These are phyloP conservation scores for Drosophila merina DNA, from an alignment of 2,888 invertebrate species.

Conservation along the genomic window DNA sequence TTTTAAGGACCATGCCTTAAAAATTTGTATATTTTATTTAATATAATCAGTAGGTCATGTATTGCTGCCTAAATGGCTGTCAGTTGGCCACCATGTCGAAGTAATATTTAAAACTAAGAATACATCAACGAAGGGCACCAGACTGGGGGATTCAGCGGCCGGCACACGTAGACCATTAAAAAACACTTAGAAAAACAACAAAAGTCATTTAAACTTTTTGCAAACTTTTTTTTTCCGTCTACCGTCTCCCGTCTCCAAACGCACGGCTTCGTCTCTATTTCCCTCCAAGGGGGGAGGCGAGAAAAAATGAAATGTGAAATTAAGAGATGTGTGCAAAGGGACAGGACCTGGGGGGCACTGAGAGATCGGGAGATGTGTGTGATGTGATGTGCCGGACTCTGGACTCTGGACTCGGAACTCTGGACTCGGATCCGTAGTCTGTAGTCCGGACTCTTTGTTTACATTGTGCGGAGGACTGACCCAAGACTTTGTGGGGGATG, in stretches of 20 bases:
- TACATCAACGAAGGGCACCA: constrained; percentile 47
- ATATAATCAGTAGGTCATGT: neutral
- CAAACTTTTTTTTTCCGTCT: constrained; percentile 54
- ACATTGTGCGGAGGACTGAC: constrained; percentile 83
- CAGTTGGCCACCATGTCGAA: constrained; percentile 11
- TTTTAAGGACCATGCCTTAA: neutral
- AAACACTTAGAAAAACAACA: constrained; percentile 80
- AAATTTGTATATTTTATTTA: neutral
- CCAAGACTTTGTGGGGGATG: constrained; percentile 87
- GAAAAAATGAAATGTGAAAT: constrained; percentile 66
- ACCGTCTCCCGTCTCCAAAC: constrained; percentile 10
- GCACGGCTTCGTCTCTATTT: constrained; percentile 37
- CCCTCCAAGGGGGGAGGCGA: constrained; percentile 32
- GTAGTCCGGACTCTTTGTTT: constrained; percentile 64
- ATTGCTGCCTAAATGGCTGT: constrained; percentile 12
- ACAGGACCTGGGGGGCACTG: constrained; percentile 13
- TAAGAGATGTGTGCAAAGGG: constrained; percentile 65
- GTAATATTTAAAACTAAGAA: constrained; percentile 44
- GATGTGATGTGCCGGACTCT: constrained; percentile 29
- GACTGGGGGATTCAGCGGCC: constrained; percentile 34
- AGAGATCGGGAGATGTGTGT: constrained; percentile 42
- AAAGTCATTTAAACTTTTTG: constrained; percentile 79
- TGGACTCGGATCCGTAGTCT: constrained; percentile 26
- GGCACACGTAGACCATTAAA: constrained; percentile 77
- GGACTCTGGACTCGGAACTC: constrained; percentile 60